A percentile compares a stretch with the other conserved stretches of the same genome.
phyloP scores from a whole-genome alignment of 2,113 vertebrate species.

The Oncorhynchus kisutch region DNA sequence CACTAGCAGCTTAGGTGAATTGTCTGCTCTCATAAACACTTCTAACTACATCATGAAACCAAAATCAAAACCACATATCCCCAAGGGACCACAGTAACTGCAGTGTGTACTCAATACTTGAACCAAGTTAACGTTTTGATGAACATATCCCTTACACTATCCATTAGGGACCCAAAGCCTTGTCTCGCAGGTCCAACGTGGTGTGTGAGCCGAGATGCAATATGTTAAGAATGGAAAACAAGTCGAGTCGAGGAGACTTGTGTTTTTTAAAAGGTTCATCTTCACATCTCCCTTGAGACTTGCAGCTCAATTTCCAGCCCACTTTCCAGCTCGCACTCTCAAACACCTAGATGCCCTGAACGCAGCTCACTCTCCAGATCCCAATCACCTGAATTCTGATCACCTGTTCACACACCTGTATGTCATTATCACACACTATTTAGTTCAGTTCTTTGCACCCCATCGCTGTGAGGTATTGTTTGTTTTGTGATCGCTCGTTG shows the following conservation, averaged over 20 bases:
- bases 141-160: conserved; percentile 40
- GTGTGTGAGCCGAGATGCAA: not conserved
- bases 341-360: not conserved
- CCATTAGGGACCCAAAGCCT: conserved; percentile 41
- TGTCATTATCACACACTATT: too few relatives aligned
- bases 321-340: too few relatives aligned
- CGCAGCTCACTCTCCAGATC: too few relatives aligned
- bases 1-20: not conserved
- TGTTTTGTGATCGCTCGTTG: too few relatives aligned
- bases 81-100: conserved; percentile 28
- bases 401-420: too few relatives aligned
- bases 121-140: conserved; percentile 8
- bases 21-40: not conserved
- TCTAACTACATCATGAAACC: too few relatives aligned
- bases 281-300: not conserved
- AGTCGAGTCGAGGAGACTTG: not conserved
- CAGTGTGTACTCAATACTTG: not conserved
- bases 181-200: conserved; percentile 30
- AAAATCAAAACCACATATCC: not conserved
- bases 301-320: not conserved
- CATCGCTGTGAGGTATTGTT: too few relatives aligned
- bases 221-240: conserved; percentile 1
- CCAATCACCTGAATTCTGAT: too few relatives aligned
- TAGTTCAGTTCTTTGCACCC: too few relatives aligned
- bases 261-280: not conserved